Conservation (phyloP, 2,113 vertebrate species). For the Leiothrix lutea region DNA sequence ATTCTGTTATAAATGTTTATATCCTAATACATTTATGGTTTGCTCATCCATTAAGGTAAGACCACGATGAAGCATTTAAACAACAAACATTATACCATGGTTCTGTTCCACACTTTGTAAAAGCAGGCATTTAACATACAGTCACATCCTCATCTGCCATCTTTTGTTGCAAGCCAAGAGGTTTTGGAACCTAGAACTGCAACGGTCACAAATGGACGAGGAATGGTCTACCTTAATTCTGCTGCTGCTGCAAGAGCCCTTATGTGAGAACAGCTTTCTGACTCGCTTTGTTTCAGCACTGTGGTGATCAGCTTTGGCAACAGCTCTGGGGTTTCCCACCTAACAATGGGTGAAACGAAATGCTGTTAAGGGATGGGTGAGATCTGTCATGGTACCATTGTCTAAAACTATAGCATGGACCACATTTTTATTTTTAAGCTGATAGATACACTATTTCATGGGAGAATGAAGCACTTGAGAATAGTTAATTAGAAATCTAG, state of each 20-base stretch:
- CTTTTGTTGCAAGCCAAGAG: not conserved
- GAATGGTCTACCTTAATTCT: not conserved
- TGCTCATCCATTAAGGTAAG: not conserved
- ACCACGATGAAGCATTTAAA: not conserved
- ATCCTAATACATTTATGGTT: not conserved
- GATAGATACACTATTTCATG: not conserved
- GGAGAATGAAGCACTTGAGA: not conserved
- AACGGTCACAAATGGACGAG: not conserved
- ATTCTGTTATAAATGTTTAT: not conserved
- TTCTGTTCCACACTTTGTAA: not conserved
- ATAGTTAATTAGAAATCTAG: not conserved
- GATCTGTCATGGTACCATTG: not conserved
- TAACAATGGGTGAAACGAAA: not conserved
- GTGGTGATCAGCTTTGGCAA: not conserved
- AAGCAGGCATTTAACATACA: not conserved
- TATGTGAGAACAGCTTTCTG: not conserved
- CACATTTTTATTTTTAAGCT: not conserved
- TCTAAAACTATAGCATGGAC: not conserved
- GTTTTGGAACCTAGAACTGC: not conserved
- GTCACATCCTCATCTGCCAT: not conserved
- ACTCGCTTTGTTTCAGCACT: not conserved
- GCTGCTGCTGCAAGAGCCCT: not conserved
- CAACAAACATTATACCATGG: not conserved
- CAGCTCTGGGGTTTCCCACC: not conserved
- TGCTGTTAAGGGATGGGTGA: not conserved